These are phyloP conservation scores for Drosophila paramelanica DNA, from an alignment of 2,888 invertebrate genomes.

Conservation along the genomic window DNA sequence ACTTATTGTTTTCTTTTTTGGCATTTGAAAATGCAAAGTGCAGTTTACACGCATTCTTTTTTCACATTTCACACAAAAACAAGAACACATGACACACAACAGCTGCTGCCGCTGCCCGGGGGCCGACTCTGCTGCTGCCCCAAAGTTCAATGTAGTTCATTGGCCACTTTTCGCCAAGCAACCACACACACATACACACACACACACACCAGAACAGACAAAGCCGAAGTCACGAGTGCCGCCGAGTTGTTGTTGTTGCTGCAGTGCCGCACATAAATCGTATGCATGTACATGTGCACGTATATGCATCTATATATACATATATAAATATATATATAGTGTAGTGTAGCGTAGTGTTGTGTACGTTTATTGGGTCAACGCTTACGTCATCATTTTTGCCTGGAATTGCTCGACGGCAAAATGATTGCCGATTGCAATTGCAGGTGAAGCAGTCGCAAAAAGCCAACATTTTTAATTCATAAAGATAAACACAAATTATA, in stretches of 20 bases:
- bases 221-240: slow-evolving; percentile 79
- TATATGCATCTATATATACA: slow-evolving; percentile 4
- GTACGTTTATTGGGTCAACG: slow-evolving; percentile 76
- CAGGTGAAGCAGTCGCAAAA: slow-evolving; percentile 43
- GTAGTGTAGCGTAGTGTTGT: slow-evolving; percentile 1
- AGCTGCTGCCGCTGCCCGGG: slow-evolving; percentile 61
- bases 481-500: slow-evolving; percentile 40
- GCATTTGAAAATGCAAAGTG: slow-evolving; percentile 26
- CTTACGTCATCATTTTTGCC: slow-evolving; percentile 77
- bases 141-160: slow-evolving; percentile 81
- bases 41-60: slow-evolving; percentile 44
- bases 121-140: slow-evolving; percentile 54
- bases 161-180: slow-evolving; percentile 78
- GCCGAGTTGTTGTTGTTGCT: slow-evolving; percentile 56
- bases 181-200: slow-evolving; percentile 37
- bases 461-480: slow-evolving; percentile 45
- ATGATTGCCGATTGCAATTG: slow-evolving; percentile 29
- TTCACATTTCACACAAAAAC: slow-evolving; percentile 36
- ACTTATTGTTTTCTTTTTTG: neutral
- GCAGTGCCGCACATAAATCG: slow-evolving; percentile 69
- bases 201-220: slow-evolving; percentile 64
- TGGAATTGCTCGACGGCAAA: slow-evolving; percentile 61
- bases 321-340: slow-evolving; percentile 11
- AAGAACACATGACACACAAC: slow-evolving; percentile 68
- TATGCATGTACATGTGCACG: slow-evolving; percentile 44